These are phyloP conservation scores for Dione vanillae DNA, from an alignment of 2,888 invertebrate genomes.

Conservation along the genomic window DNA sequence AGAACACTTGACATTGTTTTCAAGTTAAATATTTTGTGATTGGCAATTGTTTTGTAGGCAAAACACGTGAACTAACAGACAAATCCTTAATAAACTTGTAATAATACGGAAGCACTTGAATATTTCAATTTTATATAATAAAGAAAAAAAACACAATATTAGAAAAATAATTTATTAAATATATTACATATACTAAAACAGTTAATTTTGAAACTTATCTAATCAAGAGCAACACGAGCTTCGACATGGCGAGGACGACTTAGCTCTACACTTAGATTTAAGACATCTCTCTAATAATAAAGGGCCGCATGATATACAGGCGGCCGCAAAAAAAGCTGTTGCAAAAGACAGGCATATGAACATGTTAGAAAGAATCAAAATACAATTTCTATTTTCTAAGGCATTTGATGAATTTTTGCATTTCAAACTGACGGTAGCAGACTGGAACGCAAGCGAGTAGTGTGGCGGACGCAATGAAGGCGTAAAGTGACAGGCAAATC, in stretches of 20 bases:
- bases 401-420: slow-evolving; percentile 66
- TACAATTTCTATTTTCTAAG: slow-evolving; percentile 60
- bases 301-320: slow-evolving; percentile 63
- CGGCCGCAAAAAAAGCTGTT: slow-evolving; percentile 59
- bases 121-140: background rate
- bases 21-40: too few species aligned
- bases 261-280: slow-evolving; percentile 36
- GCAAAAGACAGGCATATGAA: slow-evolving; percentile 62
- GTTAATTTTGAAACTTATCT: slow-evolving; percentile 28
- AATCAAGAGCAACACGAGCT: slow-evolving; percentile 60
- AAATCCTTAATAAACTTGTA: too few species aligned
- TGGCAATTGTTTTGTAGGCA: too few species aligned
- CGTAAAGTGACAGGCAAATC: slow-evolving; percentile 76
- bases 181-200: background rate
- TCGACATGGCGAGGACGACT: slow-evolving; percentile 50
- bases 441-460: slow-evolving; percentile 73
- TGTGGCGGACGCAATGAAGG: slow-evolving; percentile 71
- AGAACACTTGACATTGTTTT: too few species aligned
- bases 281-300: slow-evolving; percentile 57
- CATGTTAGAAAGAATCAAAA: slow-evolving; percentile 53
- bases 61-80: too few species aligned
- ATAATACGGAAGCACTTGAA: too few species aligned
- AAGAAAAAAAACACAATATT: background rate
- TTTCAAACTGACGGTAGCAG: slow-evolving; percentile 65
- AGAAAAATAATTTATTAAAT: background rate